A percentile compares a stretch with the other conserved stretches of the same genome.
Conservation (phyloP, 2,113 vertebrate genomes). For the Xerus inauris region DNA sequence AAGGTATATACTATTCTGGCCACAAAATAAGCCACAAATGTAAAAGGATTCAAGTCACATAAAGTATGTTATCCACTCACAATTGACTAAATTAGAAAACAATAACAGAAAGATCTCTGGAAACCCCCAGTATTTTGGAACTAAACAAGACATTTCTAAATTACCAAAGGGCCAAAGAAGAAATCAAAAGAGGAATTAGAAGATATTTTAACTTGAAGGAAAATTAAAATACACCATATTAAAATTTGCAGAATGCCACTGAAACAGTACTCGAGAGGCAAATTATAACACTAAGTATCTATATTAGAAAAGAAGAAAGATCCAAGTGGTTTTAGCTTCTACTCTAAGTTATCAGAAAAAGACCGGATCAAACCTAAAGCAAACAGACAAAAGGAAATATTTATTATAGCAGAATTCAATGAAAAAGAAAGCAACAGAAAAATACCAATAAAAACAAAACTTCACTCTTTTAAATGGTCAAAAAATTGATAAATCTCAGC, state of each 20-base stretch:
- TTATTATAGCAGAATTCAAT: neutral
- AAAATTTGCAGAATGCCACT: neutral
- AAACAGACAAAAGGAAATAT: neutral
- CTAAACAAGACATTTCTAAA: neutral
- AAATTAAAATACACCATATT: neutral
- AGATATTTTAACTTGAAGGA: neutral
- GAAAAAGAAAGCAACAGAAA: neutral
- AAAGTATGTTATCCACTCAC: neutral
- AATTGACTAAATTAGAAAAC: slow-evolving; percentile 35
- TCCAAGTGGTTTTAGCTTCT: neutral
- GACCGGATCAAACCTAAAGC: neutral
- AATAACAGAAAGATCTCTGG: neutral
- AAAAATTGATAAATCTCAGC: neutral
- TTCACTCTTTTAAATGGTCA: neutral
- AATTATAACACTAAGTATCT: neutral
- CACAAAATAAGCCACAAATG: slow-evolving; percentile 46
- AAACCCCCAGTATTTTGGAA: slow-evolving; percentile 1
- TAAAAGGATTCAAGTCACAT: slow-evolving; percentile 32
- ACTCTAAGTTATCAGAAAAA: neutral
- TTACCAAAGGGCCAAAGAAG: neutral
- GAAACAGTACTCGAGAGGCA: neutral
- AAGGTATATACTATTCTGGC: neutral
- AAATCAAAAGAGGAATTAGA: neutral
- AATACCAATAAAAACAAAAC: neutral
- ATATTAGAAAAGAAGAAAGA: neutral